A percentile compares a stretch with the other conserved stretches of the same genome.
These are phyloP conservation scores for Helarctos malayanus DNA, from an alignment of 2,797 vertebrate species.

Conservation along the genomic window DNA sequence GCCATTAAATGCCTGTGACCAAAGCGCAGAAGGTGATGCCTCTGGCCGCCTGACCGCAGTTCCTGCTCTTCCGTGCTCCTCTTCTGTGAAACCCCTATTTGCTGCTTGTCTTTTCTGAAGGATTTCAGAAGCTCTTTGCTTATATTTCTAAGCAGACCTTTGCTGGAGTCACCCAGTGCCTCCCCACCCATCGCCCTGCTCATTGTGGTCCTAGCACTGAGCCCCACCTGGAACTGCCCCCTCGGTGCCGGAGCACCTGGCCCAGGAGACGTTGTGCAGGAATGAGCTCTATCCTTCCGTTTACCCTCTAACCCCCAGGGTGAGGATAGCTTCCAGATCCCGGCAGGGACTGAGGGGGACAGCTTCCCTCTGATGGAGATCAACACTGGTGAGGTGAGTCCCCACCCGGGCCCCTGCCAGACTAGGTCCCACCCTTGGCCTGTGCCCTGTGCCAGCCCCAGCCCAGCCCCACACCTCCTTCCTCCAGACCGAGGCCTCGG, in stretches of 20 bases:
- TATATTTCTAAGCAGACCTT: neutral
- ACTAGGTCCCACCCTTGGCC: rapidly evolving
- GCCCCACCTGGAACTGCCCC: neutral
- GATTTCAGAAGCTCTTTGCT: neutral
- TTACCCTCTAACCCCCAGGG: neutral
- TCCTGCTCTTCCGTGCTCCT: neutral
- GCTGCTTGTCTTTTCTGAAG: neutral
- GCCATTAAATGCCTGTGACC: rapidly evolving
- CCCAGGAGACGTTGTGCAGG: neutral
- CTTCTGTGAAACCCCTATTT: rapidly evolving
- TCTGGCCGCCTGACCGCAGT: neutral
- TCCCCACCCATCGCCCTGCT: neutral
- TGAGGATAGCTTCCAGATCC: neutral
- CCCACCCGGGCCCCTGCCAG: rapidly evolving
- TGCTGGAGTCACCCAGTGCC: neutral
- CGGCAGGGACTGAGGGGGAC: neutral
- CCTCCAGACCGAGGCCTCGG: neutral
- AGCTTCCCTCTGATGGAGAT: slow-evolving; percentile 25
- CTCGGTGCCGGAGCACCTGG: neutral
- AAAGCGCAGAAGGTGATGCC: rapidly evolving
- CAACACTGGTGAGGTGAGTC: neutral
- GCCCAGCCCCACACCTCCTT: too few species aligned
- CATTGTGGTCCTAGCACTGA: rapidly evolving
- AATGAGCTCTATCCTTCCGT: neutral
- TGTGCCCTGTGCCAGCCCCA: rapidly evolving